A percentile compares a stretch with the other conserved stretches of the same genome.
phyloP scores from a whole-genome alignment of 2,113 vertebrate genomes.

The Pitta sordida region DNA sequence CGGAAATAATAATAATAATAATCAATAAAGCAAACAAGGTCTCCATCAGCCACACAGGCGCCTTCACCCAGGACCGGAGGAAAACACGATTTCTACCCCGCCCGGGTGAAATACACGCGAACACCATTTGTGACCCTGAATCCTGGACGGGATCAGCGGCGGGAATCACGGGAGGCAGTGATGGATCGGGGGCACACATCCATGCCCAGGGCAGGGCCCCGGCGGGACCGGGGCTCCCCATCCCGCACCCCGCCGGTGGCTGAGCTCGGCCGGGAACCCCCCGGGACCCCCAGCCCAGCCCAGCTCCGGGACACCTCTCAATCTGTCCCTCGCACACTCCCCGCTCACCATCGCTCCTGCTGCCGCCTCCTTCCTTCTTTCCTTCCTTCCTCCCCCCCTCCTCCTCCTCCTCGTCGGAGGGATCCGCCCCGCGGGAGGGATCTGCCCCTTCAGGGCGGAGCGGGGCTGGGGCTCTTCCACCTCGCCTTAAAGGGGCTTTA shows the following conservation, averaged over 20 bases:
- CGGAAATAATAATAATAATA: too few relatives aligned
- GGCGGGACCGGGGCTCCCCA: background rate
- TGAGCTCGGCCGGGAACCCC: background rate
- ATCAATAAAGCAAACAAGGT: too few relatives aligned
- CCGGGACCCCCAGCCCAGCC: background rate
- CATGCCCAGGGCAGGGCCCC: accelerated
- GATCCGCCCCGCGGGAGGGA: too few relatives aligned
- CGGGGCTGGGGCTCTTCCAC: background rate
- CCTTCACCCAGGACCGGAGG: background rate
- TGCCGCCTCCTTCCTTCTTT: too few relatives aligned
- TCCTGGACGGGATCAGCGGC: too few relatives aligned
- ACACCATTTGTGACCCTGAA: background rate
- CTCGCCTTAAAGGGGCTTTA: accelerated
- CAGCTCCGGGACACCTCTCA: background rate
- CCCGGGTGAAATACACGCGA: background rate
- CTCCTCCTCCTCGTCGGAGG: background rate
- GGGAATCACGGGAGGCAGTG: background rate
- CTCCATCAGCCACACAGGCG: background rate
- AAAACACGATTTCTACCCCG: background rate
- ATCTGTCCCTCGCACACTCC: background rate
- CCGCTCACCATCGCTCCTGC: constrained; percentile 6
- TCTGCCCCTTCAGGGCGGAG: background rate
- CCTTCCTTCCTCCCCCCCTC: background rate
- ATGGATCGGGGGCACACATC: accelerated
- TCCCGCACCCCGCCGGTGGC: background rate